Percentiles rank a stretch among this genome's conserved stretches.
These are phyloP conservation scores for Phasianus colchicus DNA, from an alignment of 2,113 vertebrate genomes.

Conservation along the genomic window DNA sequence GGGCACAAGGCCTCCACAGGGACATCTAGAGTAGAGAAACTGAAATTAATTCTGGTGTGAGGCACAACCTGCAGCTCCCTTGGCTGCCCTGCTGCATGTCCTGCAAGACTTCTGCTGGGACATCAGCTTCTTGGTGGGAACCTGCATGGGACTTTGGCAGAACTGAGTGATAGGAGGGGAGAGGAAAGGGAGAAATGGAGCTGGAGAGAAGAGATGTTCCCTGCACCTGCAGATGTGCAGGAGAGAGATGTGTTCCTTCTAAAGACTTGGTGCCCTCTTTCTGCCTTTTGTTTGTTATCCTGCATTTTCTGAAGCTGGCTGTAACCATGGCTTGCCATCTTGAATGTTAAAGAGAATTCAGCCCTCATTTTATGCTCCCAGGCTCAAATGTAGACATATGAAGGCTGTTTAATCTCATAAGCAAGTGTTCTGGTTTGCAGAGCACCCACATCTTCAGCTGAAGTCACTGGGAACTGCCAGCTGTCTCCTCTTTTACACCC, in stretches of 20 bases:
- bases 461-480: neutral
- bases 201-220: neutral
- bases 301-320: neutral
- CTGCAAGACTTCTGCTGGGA: neutral
- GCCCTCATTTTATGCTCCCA: neutral
- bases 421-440: neutral
- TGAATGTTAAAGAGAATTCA: neutral
- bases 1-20: neutral
- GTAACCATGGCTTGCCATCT: neutral
- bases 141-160: neutral
- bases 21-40: neutral
- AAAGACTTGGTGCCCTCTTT: neutral
- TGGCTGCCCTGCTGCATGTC: neutral
- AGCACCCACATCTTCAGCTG: neutral
- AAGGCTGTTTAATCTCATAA: neutral
- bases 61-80: rapidly evolving
- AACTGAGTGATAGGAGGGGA: neutral
- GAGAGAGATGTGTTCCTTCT: neutral
- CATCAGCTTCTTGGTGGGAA: neutral
- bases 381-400: neutral
- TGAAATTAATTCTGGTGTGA: neutral
- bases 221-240: neutral
- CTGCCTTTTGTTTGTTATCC: neutral
- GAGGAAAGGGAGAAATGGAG: neutral
- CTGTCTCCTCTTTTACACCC: neutral